Evolutionary conservation across 2,888 invertebrate genomes (phyloP), one percentile per base, ranked within the genome.

Genomic region (Himalopsyche japonica): DNA sequence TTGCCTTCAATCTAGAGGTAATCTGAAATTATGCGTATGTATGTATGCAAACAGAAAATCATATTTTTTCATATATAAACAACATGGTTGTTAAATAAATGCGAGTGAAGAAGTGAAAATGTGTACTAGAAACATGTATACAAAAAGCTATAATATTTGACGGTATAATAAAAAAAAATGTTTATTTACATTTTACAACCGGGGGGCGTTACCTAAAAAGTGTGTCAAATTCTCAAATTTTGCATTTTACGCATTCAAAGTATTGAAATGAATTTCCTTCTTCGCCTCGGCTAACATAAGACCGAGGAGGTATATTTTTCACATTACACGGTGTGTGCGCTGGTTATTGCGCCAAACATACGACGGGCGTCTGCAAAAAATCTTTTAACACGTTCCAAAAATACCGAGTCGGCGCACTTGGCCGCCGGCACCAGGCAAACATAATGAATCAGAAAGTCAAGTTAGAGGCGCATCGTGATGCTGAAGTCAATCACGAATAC

Each of bases 231-330:
- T 30, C 27, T 47, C 15, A 47, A 43, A 48, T 79, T 84, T 81
- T 84, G 82, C 82, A 82, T 84, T 79, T 57, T 57, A 78, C 84
- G 86, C 86, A 85, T 85, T 83, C 81, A 81, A 85, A 86, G 84
- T 85, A 84, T 86, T 85, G 83, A 86, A 86, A 86, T 86, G 83
- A 86, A 86, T 86, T 86, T 86, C 86, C 86, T 86, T 83, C 80
- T 86, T 82, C 78, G 37, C 79, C 83, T 10, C 83, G 86, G 83
- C 76, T 30, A 43, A 80, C 86, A 86, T 79, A 70, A 82, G 34
- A 10, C 24, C 30, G 32, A 76, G 76, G 81, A 34, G 85, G 79
- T 43, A 27, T 70, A 70, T 70, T 70, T 70, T 70, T 70, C 3
- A 27, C 27, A 70, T 70, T 70, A 70, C 70, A 70, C 30, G 30